Percentiles rank a stretch among this genome's conserved stretches.
phyloP scores from a whole-genome alignment of 2,797 vertebrate genomes.

The Trachops cirrhosus region DNA sequence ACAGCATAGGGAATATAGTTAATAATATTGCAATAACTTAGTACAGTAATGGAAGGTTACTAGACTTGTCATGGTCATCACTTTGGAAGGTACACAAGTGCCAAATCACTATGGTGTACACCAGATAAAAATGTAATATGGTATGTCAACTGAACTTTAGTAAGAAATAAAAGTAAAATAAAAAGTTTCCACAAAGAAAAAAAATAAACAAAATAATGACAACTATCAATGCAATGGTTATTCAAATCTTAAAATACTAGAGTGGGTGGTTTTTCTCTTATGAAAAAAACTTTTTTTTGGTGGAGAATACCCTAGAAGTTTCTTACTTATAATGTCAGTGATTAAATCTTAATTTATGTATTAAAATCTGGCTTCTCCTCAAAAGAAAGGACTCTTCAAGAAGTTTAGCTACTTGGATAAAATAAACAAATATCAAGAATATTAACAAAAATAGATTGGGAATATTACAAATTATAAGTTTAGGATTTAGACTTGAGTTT shows the following conservation, averaged over 20 bases:
- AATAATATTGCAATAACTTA: background rate
- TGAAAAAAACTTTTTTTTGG: background rate
- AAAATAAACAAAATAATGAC: background rate
- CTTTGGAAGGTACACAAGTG: background rate
- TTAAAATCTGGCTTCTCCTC: background rate
- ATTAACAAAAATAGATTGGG: background rate
- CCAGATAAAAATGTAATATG: background rate
- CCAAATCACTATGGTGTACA: background rate
- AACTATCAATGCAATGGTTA: background rate
- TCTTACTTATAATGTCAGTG: background rate
- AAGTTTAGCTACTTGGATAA: background rate
- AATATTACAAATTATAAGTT: background rate
- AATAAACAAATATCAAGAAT: background rate
- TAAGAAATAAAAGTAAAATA: background rate
- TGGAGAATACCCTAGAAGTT: background rate
- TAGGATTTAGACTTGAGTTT: background rate
- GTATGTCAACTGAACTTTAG: background rate
- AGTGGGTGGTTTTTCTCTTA: background rate
- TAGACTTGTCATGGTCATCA: background rate
- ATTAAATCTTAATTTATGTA: background rate
- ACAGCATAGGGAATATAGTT: background rate
- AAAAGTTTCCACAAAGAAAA: background rate
- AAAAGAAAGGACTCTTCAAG: background rate
- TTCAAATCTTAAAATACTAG: slow-evolving; percentile 48
- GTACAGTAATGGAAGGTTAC: background rate